Conservation (phyloP, 2,797 vertebrate genomes). For the Myotis daubentonii region DNA sequence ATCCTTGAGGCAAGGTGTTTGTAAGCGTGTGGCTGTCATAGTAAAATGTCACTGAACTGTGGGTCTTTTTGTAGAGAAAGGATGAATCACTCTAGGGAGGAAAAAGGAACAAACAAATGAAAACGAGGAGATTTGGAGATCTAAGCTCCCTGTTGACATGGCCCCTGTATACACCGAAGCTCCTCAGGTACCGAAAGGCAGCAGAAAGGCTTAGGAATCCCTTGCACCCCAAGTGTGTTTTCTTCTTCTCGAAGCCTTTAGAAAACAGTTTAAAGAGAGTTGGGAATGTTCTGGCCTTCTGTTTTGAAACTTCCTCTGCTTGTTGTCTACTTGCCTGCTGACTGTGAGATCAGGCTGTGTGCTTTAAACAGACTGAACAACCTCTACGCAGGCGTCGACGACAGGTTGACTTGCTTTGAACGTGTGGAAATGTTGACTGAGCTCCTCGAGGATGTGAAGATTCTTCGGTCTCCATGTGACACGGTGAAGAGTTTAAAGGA, state of each 20-base stretch:
- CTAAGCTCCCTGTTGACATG: constrained; percentile 22
- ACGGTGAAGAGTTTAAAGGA: constrained; percentile 1
- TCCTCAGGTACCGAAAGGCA: background rate
- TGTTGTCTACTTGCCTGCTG: constrained; percentile 67
- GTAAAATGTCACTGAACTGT: background rate
- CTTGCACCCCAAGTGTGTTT: background rate
- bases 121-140: background rate
- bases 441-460: constrained; percentile 35
- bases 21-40: background rate
- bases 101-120: background rate
- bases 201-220: background rate
- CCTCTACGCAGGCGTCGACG: constrained; percentile 21
- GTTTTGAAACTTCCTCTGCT: constrained; percentile 67
- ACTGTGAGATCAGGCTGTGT: constrained; percentile 58
- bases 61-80: constrained; percentile 37
- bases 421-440: constrained; percentile 50
- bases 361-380: constrained; percentile 58
- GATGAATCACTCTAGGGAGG: background rate
- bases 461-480: constrained; percentile 3
- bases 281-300: constrained; percentile 54
- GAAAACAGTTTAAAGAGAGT: constrained; percentile 64
- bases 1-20: constrained; percentile 33
- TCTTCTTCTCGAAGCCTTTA: background rate
- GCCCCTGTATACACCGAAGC: background rate
- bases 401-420: constrained; percentile 57